phyloP scores from a whole-genome alignment of 2,797 vertebrate genomes.

The Ficedula albicollis region DNA sequence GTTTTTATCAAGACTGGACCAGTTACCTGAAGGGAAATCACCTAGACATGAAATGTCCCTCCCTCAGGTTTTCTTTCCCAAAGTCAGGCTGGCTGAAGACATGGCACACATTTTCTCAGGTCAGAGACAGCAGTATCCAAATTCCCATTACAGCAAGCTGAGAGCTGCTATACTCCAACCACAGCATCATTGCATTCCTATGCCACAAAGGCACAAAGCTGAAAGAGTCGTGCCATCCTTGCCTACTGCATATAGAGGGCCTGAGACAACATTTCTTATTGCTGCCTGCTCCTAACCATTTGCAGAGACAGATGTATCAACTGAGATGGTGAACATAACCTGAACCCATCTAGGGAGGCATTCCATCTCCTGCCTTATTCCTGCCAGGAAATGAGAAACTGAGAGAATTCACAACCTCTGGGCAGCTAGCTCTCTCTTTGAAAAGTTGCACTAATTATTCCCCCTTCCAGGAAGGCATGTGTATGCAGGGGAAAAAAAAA shows the following conservation, averaged over 20 bases:
- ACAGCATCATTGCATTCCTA: not conserved
- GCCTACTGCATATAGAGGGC: not conserved
- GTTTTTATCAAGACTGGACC: not conserved
- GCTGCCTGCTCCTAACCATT: not conserved
- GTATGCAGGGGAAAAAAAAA: not conserved
- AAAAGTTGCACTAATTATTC: not conserved
- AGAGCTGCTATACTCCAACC: not conserved
- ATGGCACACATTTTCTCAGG: not conserved
- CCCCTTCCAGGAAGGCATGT: not conserved
- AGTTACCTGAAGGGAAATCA: not conserved
- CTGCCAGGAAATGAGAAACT: not conserved
- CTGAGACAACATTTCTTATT: not conserved
- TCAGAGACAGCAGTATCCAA: not conserved
- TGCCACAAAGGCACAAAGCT: not conserved
- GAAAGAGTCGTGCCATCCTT: not conserved
- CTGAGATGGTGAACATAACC: not conserved
- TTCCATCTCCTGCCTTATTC: not conserved
- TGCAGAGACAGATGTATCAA: not conserved
- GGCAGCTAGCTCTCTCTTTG: not conserved
- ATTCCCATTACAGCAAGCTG: not conserved
- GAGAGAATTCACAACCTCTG: not conserved
- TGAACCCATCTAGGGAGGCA: not conserved
- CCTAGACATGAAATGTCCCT: not conserved
- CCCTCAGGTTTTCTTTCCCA: not conserved
- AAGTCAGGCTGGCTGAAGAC: not conserved